Conservation (phyloP, 2,888 invertebrate species). For the Aphodius granarius region DNA sequence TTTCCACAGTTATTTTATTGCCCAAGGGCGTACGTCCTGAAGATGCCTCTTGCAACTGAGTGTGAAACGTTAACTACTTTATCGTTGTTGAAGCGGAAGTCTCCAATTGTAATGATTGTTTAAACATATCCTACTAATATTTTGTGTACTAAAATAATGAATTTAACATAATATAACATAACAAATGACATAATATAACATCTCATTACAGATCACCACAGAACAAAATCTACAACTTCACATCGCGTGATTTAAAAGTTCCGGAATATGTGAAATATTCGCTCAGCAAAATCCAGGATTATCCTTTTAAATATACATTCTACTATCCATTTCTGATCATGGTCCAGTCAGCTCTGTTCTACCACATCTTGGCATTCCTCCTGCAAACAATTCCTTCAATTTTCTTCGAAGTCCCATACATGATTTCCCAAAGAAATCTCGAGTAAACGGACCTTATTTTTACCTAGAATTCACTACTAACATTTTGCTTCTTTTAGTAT, state of each 20-base stretch:
- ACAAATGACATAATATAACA: too few species aligned
- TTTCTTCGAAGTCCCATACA: not conserved
- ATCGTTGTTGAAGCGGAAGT: too few species aligned
- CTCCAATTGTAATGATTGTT: too few species aligned
- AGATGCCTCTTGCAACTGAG: too few species aligned
- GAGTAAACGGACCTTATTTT: not conserved
- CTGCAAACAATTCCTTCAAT: not conserved
- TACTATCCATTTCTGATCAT: not conserved
- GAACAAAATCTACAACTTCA: not conserved
- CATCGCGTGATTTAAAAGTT: not conserved
- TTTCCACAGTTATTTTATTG: too few species aligned
- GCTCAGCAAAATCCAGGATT: not conserved
- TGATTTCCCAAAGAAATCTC: not conserved
- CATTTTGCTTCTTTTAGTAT: not conserved
- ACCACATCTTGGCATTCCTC: not conserved
- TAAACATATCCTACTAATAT: too few species aligned
- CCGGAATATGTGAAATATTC: not conserved
- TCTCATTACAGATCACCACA: not conserved
- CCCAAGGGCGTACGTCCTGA: too few species aligned
- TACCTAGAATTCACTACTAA: not conserved
- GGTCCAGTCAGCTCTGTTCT: not conserved
- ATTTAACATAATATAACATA: too few species aligned
- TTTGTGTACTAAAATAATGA: too few species aligned
- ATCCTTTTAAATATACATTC: not conserved
- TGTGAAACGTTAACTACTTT: too few species aligned